Evolutionary conservation across 2,797 vertebrate genomes (phyloP).

Genomic region (Eospalax fontanierii): DNA sequence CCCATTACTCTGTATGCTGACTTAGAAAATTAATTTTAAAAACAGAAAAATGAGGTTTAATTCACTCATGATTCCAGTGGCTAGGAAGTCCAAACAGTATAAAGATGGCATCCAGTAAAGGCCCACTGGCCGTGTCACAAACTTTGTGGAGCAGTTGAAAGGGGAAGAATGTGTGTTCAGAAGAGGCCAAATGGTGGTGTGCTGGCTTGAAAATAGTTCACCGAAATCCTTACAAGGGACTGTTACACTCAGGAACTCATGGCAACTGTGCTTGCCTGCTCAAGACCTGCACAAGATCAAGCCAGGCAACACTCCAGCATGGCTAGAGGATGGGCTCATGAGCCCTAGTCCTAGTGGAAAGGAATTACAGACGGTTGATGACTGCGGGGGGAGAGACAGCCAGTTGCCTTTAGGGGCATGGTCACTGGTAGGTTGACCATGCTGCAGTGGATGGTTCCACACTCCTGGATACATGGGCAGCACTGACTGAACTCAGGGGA

Average conservation of each 20-base stretch:
- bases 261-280: not conserved
- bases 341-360: not conserved
- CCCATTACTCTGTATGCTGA: not conserved
- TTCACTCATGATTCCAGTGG: not conserved
- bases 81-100: not conserved
- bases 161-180: not conserved
- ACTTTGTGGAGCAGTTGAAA: not conserved
- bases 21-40: not conserved
- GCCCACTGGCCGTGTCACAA: not conserved
- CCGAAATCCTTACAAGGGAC: not conserved
- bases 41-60: not conserved
- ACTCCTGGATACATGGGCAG: not conserved
- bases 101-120: not conserved
- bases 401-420: not conserved
- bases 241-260: not conserved
- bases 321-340: fast-evolving
- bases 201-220: not conserved
- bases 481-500: not conserved
- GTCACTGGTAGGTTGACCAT: not conserved
- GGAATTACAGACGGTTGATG: not conserved
- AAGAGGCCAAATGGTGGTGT: no score
- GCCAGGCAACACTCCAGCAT: not conserved
- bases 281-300: not conserved
- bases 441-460: not conserved
- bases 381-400: not conserved